Evolutionary conservation across 1,140 invertebrate species (phyloP), one percentile per base, ranked within the genome.

Genomic region (Drosophila varians): DNA sequence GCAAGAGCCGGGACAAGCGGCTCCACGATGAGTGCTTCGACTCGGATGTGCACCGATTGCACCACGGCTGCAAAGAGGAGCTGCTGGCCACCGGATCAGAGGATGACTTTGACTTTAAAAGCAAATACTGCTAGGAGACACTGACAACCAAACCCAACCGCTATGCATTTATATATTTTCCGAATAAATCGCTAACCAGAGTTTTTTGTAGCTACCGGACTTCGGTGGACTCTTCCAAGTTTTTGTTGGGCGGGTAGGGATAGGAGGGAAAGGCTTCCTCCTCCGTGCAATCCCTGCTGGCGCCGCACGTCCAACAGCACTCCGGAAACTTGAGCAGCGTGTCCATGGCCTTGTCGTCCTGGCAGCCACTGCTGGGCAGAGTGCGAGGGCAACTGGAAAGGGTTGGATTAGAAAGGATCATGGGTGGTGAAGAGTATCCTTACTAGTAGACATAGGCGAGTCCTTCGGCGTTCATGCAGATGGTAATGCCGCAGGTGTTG

Each of bases 11-110:
- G 14, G 83, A 87, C 11, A 89, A 89, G 40, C 77, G 86, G 0
- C 40, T 86, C 1, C 86, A 89, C n/a, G 86, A 89, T 12, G 87
- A 89, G 28, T 89, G 86, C 69, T 89, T 89, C 1, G 86, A 89
- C 42, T 53, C 86, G n/a, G 86, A 89, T 74, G 86, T 89, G 47
- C 86, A 89, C 69, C 83, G 83, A 1, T n/a, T 71, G 47, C 82
- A 87, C 42, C 86, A 89, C 11, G 86, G 87, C 48, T 89, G 86
- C 57, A 89, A 82, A 52, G 77, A 78, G 25, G 77, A 71, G n/a
- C 57, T 89, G 9, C 31, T 89, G 47, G 62, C 31, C 31, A 86
- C 70, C 14, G 77, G 48, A 9, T 84, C 80, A 1, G 87, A 89
- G 9, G 86, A 89, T 51, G 80, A 89, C 18, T 89, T 55, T 7